These are phyloP conservation scores for Rhagonycha lutea DNA, from an alignment of 2,888 invertebrate genomes.

Conservation along the genomic window DNA sequence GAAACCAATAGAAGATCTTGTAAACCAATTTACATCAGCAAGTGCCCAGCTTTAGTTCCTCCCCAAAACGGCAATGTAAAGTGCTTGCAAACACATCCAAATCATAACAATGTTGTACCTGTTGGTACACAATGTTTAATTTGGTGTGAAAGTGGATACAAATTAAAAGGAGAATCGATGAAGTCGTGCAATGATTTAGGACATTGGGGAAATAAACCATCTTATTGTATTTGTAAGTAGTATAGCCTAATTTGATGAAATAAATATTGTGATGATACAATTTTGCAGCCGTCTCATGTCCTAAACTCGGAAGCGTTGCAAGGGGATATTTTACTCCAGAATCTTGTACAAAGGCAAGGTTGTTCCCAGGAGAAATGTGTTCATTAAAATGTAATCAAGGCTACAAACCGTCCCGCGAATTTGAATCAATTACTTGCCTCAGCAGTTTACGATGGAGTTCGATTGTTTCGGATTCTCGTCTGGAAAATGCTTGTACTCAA, in stretches of 20 bases:
- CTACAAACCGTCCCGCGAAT: constrained; percentile 46
- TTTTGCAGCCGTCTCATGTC: constrained; percentile 55
- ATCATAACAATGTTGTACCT: constrained; percentile 38
- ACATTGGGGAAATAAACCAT: constrained; percentile 57
- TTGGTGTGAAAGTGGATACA: constrained; percentile 60
- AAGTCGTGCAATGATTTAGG: constrained; percentile 58
- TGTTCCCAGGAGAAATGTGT: constrained; percentile 57
- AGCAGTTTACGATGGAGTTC: constrained; percentile 45
- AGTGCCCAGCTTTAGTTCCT: constrained; percentile 41
- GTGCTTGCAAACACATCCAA: constrained; percentile 17
- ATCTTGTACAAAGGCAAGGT: constrained; percentile 57
- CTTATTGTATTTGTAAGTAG: constrained; percentile 60
- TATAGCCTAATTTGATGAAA: not conserved
- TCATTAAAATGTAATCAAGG: constrained; percentile 57
- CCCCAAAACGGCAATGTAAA: constrained; percentile 44
- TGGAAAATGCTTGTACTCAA: constrained; percentile 41
- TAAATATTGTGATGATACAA: not conserved
- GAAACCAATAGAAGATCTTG: constrained; percentile 39
- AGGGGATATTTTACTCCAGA: constrained; percentile 60
- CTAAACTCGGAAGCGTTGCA: constrained; percentile 54
- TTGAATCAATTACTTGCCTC: constrained; percentile 41
- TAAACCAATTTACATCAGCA: constrained; percentile 25
- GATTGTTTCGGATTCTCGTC: constrained; percentile 29
- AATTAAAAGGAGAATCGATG: constrained; percentile 58
- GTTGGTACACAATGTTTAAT: constrained; percentile 56